Evolutionary conservation across 2,888 invertebrate species (phyloP).

Genomic region (Brenthis ino): DNA sequence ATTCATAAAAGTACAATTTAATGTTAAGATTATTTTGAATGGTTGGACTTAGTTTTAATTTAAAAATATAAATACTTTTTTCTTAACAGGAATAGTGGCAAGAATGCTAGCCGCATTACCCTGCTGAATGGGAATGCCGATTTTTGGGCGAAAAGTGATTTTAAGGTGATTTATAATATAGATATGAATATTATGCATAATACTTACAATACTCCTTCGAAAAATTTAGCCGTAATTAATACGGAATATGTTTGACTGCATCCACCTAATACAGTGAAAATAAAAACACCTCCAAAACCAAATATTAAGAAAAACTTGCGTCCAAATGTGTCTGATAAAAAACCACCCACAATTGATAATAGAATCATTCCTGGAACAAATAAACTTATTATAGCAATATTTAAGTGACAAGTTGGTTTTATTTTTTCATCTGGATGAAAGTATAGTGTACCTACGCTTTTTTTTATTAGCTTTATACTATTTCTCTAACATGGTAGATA

Average conservation of each 20-base stretch:
- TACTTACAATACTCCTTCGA: slow-evolving; percentile 64
- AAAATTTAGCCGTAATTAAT: slow-evolving; percentile 55
- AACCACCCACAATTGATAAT: slow-evolving; percentile 59
- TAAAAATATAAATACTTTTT: too few relatives aligned
- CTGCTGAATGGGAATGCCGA: too few relatives aligned
- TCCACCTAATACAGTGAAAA: slow-evolving; percentile 55
- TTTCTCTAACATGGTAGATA: too few relatives aligned
- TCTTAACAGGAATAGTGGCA: too few relatives aligned
- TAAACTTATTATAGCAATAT: not conserved
- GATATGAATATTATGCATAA: not conserved
- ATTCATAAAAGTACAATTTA: too few relatives aligned
- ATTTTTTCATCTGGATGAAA: not conserved
- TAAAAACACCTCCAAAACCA: slow-evolving; percentile 58
- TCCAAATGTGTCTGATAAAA: slow-evolving; percentile 65
- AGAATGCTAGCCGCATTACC: too few relatives aligned
- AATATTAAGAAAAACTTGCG: slow-evolving; percentile 56
- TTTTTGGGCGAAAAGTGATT: too few relatives aligned
- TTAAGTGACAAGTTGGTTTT: not conserved
- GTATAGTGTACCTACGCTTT: too few relatives aligned
- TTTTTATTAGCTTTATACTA: too few relatives aligned
- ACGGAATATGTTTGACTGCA: slow-evolving; percentile 60
- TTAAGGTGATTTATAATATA: too few relatives aligned
- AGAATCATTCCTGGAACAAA: slow-evolving; percentile 58
- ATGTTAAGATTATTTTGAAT: too few relatives aligned
- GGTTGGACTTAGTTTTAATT: too few relatives aligned